Evolutionary conservation across 2,888 invertebrate species (phyloP).

Genomic region (Malthinus seriepunctatus): DNA sequence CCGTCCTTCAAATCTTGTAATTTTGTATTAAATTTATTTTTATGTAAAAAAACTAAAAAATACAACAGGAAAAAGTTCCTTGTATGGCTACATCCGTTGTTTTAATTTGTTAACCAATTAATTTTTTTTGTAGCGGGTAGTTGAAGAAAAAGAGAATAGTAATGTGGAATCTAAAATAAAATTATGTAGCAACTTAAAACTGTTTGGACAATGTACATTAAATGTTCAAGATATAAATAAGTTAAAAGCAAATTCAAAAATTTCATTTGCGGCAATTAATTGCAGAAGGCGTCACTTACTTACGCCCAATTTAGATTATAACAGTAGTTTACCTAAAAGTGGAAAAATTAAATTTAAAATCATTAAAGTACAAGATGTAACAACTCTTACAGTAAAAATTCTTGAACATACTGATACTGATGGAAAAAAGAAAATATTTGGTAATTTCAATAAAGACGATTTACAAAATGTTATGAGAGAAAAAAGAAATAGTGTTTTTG

Average conservation of each 20-base stretch:
- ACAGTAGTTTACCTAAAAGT: constrained; percentile 58
- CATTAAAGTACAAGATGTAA: constrained; percentile 62
- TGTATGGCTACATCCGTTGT: too few species aligned
- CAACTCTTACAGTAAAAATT: constrained; percentile 64
- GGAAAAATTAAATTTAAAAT: constrained; percentile 64
- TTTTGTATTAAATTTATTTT: too few species aligned
- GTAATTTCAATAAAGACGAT: constrained; percentile 38
- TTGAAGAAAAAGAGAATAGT: constrained; percentile 51
- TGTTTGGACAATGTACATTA: constrained; percentile 65
- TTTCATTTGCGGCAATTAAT: constrained; percentile 49
- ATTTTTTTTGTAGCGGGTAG: constrained; percentile 38
- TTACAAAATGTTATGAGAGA: constrained; percentile 11
- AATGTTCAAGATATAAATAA: neutral
- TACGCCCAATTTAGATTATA: constrained; percentile 58
- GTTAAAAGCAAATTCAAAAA: neutral
- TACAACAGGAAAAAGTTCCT: too few species aligned
- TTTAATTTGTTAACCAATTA: constrained; percentile 25
- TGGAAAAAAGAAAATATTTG: constrained; percentile 31
- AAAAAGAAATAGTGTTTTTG: constrained; percentile 39
- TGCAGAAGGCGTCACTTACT: constrained; percentile 69
- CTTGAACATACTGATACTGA: constrained; percentile 52
- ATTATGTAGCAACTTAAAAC: constrained; percentile 64
- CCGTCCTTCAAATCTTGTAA: neutral
- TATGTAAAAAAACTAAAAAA: too few species aligned
- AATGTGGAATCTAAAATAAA: constrained; percentile 54